Base-by-base conservation (phyloP, 53 echinoderm and acorn worm genomes). In the Echinarachnius parma region DNA sequence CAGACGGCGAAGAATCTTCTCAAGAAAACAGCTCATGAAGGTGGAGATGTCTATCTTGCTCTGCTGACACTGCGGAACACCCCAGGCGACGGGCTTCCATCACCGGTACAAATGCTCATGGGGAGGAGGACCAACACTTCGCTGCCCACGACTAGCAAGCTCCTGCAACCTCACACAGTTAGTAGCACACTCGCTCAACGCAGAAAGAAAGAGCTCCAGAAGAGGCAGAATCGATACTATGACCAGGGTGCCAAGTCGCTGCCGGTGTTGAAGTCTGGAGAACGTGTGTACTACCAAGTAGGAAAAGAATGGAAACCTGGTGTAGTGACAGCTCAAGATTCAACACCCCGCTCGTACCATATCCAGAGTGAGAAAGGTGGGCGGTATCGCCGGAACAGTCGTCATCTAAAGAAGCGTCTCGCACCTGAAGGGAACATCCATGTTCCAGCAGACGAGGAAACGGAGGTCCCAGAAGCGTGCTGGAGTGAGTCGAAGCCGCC, bases 1-100 rank as follows among this genome's bases (percentile, higher is more conserved):
- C 76, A 88, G 60, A 64, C 70, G 11, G 77, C 52, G 5, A 86
- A 86, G 37, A 65, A 67, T 0, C 59, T 81, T 4, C 24, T 81
- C 2, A 63, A 69, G 35, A 83, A 82, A 28, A 35, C 64, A 11
- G 42, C 59, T 20, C 58, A 31, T 1, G 42, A 23, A 24, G 60
- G 49, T 11, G 25, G 59, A 28, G 82, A 78, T 63, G 56, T 62
- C 15, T 35, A 76, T 22, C 61, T 86, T 4, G 50, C 81, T 16
- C 22, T 86, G 1, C 53, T 77, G 37, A 46, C 45, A 3, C 68
- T 61, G 34, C 18, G 81, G 28, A 81, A 86, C 27, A 76, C 86
- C 7, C 80, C 81, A 52, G 46, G 21, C 9, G 42, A 53, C 8
- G 31, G 57, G n/a, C 54, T 32, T 2, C 27, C 66, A 44, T 53